Conservation (phyloP, 2,888 invertebrate species). For the Lacanobia oleracea region DNA sequence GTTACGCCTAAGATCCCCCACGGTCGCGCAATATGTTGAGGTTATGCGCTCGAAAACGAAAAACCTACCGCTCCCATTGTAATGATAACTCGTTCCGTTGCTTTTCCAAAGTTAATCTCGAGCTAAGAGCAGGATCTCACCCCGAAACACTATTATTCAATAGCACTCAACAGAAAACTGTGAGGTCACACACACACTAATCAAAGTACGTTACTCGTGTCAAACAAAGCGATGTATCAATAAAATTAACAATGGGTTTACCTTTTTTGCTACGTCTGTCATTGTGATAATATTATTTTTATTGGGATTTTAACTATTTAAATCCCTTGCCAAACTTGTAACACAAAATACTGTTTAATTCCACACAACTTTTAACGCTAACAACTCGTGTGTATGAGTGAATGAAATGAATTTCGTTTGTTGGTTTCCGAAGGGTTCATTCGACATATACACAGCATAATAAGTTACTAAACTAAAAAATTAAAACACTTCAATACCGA, state of each 20-base stretch:
- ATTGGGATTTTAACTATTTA: constrained; percentile 61
- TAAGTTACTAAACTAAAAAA: constrained; percentile 57
- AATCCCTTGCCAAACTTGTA: constrained; percentile 58
- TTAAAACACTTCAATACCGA: constrained; percentile 51
- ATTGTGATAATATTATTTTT: constrained; percentile 74
- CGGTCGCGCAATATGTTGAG: constrained; percentile 72
- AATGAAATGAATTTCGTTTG: constrained; percentile 67
- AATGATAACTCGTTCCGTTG: constrained; percentile 37
- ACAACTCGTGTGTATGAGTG: constrained; percentile 77
- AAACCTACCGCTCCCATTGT: constrained; percentile 73
- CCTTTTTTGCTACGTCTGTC: constrained; percentile 88
- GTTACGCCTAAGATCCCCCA: constrained; percentile 64
- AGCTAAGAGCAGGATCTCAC: constrained; percentile 20
- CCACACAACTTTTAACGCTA: constrained; percentile 66
- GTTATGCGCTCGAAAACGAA: constrained; percentile 74
- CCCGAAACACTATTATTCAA: constrained; percentile 49
- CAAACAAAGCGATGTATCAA: constrained; percentile 73
- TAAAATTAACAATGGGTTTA: constrained; percentile 70
- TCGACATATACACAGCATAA: constrained; percentile 32
- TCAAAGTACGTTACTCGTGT: constrained; percentile 78
- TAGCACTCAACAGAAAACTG: constrained; percentile 64
- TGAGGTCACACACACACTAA: constrained; percentile 80
- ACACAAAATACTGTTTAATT: constrained; percentile 62
- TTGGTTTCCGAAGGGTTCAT: constrained; percentile 67
- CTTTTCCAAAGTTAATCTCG: constrained; percentile 17